Evolutionary conservation across 2,113 vertebrate genomes (phyloP), one percentile per base, ranked within the genome.

Genomic region (Lepidiolamprologus cunningtoni): DNA sequence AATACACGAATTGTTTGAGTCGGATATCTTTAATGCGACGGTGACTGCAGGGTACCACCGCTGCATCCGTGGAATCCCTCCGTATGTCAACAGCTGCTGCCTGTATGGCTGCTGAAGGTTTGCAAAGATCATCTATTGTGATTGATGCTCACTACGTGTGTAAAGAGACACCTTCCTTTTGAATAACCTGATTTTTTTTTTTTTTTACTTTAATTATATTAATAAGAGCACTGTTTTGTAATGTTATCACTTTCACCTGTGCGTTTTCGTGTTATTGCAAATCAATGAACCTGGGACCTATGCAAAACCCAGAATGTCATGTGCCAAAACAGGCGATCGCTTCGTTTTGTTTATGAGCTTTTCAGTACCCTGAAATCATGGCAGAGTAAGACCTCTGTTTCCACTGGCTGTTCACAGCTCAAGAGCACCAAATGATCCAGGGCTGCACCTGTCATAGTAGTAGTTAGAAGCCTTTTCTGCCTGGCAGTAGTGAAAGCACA

Each of bases 111-210:
- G 61, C 53, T 47, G 40, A 52, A 21, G 17, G 23, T 4, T 40
- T 26, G 33, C 91, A 80, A 14, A 93, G 90, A 87, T 93, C 90
- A 87, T 91, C 21, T 89, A 61, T 40, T 19, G 0, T 3, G 1
- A 2, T 2, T 0, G 5, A 17, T 12, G 21, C n/a, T 50, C 53
- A 76, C 86, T 52, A 52, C 2, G 26, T 47, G 2, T 4, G 4
- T 11, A 21, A 7, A 10, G 37, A 50, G 9, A 13, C 42, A 8
- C 6, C 5, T 33, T 23, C 2, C 31, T 61, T 21, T 11, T 3
- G 9, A 83, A 50, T 47, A 28, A 28, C 21, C 21, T 73, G 14
- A 28, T n/a, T n/a, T n/a, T n/a, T n/a, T n/a, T n/a, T n/a, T n/a
- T 45, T 21, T 26, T 19, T 76, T 5, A 76, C 42, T 28, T 78